These are phyloP conservation scores for Manduca sexta DNA, from an alignment of 1,140 invertebrate species.

Conservation along the genomic window DNA sequence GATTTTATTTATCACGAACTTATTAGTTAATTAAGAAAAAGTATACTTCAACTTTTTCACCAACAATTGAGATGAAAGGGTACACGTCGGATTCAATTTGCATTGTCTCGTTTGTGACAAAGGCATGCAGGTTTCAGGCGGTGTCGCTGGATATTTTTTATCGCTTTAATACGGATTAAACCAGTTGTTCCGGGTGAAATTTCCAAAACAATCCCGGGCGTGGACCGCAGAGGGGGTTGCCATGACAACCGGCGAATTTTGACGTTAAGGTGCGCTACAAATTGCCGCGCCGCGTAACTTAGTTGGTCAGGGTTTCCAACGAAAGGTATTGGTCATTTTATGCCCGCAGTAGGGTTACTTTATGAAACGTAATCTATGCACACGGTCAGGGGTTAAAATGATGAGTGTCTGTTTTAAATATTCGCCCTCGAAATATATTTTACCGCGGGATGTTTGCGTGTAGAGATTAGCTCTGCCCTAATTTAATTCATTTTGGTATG, in stretches of 20 bases:
- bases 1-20: too few species aligned
- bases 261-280: constrained; percentile 40
- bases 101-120: not conserved
- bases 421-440: constrained; percentile 35
- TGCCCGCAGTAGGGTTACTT: not conserved
- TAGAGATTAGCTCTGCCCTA: constrained; percentile 30
- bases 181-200: constrained; percentile 31
- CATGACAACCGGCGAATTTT: constrained; percentile 50
- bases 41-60: too few species aligned
- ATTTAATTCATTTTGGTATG: constrained; percentile 36
- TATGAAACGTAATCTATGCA: constrained; percentile 27
- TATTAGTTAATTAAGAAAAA: too few species aligned
- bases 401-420: constrained; percentile 50
- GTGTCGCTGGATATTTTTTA: not conserved
- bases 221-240: constrained; percentile 60
- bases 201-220: constrained; percentile 50
- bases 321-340: not conserved
- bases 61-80: too few species aligned
- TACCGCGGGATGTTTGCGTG: constrained; percentile 28
- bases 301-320: constrained; percentile 1
- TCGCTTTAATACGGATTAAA: constrained; percentile 48
- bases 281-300: constrained; percentile 30
- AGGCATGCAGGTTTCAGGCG: not conserved
- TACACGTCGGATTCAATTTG: not conserved
- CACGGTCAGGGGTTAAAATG: constrained; percentile 42